phyloP scores from a whole-genome alignment of 1,140 invertebrate species.

The Diorhabda sublineata region DNA sequence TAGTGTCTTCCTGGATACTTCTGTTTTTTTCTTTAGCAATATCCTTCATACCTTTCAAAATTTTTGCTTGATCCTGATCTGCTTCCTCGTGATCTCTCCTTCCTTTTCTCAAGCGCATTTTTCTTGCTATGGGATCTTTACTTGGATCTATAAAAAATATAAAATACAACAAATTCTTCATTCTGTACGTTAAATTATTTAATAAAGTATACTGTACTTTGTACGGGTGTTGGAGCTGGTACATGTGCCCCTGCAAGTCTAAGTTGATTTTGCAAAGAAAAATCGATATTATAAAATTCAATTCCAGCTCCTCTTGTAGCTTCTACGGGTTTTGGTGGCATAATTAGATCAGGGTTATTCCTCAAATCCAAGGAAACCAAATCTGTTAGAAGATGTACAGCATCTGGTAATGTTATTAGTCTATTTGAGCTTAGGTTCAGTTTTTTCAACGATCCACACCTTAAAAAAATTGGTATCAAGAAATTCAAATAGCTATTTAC shows the following conservation, averaged over 20 bases:
- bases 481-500: no score
- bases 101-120: conserved; percentile 77
- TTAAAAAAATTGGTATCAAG: conserved; percentile 46
- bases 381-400: conserved; percentile 92
- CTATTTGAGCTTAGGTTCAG: conserved; percentile 90
- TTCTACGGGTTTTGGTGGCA: conserved; percentile 93
- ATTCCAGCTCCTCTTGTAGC: conserved; percentile 71
- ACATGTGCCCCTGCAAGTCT: conserved; percentile 86
- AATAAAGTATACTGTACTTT: conserved; percentile 48
- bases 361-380: conserved; percentile 83
- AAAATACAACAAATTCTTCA: conserved; percentile 7
- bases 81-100: conserved; percentile 71
- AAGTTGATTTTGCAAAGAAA: conserved; percentile 92
- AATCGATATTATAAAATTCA: conserved; percentile 98
- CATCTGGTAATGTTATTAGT: conserved; percentile 94
- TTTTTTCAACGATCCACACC: conserved; percentile 94
- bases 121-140: conserved; percentile 87
- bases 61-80: conserved; percentile 91
- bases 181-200: not conserved
- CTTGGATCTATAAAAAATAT: conserved; percentile 50
- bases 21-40: conserved; percentile 86
- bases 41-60: conserved; percentile 97
- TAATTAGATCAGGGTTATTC: conserved; percentile 93
- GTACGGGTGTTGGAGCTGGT: conserved; percentile 63
- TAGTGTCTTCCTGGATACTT: conserved; percentile 56